Evolutionary conservation across 2,113 vertebrate genomes (phyloP).

Genomic region (Tinamus guttatus): DNA sequence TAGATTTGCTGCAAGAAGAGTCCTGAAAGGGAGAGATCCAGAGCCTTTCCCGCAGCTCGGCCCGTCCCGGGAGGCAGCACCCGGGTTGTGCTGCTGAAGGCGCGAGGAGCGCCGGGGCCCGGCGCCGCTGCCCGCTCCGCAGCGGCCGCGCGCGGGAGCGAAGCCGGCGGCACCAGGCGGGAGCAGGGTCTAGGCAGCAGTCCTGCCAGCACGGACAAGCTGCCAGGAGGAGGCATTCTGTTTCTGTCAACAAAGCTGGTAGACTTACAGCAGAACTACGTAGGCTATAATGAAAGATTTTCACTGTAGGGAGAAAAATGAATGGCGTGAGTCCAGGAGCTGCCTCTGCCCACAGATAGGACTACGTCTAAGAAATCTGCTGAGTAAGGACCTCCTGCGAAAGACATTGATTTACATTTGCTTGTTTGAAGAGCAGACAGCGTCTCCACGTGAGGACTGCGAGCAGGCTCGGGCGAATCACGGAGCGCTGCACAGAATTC

Average conservation of each 20-base stretch:
- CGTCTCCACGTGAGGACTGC: conserved; percentile 2
- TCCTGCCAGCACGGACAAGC: neutral
- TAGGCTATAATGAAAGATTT: conserved; percentile 41
- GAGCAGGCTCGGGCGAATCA: neutral
- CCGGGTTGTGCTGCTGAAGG: too few species aligned
- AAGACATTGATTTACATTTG: conserved; percentile 39
- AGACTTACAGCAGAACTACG: conserved; percentile 13
- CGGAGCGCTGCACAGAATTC: neutral
- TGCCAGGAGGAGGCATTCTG: neutral
- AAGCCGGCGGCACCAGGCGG: too few species aligned
- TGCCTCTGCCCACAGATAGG: conserved; percentile 41
- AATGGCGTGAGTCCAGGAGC: conserved; percentile 20
- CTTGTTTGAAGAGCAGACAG: conserved; percentile 46
- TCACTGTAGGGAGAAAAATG: conserved; percentile 49
- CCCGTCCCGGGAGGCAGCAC: too few species aligned
- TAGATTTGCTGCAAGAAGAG: neutral
- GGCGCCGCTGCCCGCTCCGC: too few species aligned
- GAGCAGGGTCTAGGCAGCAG: neutral
- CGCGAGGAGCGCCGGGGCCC: too few species aligned
- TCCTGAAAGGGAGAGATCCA: neutral
- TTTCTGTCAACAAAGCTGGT: conserved; percentile 6
- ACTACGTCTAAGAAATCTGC: conserved; percentile 29
- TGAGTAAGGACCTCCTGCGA: neutral
- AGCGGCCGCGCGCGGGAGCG: too few species aligned
- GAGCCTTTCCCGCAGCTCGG: too few species aligned